Evolutionary conservation across 2,888 invertebrate species (phyloP), one percentile per base, ranked within the genome.

Genomic region (Drosophila borborema): DNA sequence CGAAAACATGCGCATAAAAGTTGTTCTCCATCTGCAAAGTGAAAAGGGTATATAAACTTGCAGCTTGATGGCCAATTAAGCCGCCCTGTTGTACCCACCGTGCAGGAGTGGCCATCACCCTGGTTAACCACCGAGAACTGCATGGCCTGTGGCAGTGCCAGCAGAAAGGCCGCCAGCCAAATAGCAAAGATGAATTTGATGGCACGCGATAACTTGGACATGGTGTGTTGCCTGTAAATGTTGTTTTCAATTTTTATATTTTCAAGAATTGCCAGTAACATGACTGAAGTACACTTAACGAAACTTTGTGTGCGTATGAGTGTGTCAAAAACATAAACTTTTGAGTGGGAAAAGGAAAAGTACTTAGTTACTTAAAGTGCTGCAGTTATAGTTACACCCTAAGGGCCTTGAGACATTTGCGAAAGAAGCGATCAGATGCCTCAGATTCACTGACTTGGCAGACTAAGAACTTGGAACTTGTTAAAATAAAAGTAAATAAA

Each of bases 201-300:
- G 12, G 97, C 98, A 38, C 98, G 94, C 18, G 97, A 96, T 46
- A 98, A 93, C 89, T 97, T 97, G 6, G 98, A 97, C 95, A 97
- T 96, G 72, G 97, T 97, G 91, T 98, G 98, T 68, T 93, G 93
- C 77, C 93, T 93, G 80, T 43, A 77, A 76, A 68, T 68, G 64
- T 63, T 48, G 9, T 7, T 55, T 18, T 10, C 58, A 53, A 51
- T 65, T 58, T 58, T 5, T 58, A 5, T 36, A 34, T 20, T 31
- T 31, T 41, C 18, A 45, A 20, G 40, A n/a, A 45, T 23, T 18
- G 45, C 18, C 45, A 45, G 41, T 66, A 12, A 56, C 45, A 45
- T 6, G 18, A n/a, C 18, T 18, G 14, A 53, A 53, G 34, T 2
- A 36, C 51, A 46, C 40, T 40, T 43, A 53, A 7, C 14, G 38